Evolutionary conservation across 2,888 invertebrate genomes (phyloP), one percentile per base, ranked within the genome.

Genomic region (Saturnia pavonia): DNA sequence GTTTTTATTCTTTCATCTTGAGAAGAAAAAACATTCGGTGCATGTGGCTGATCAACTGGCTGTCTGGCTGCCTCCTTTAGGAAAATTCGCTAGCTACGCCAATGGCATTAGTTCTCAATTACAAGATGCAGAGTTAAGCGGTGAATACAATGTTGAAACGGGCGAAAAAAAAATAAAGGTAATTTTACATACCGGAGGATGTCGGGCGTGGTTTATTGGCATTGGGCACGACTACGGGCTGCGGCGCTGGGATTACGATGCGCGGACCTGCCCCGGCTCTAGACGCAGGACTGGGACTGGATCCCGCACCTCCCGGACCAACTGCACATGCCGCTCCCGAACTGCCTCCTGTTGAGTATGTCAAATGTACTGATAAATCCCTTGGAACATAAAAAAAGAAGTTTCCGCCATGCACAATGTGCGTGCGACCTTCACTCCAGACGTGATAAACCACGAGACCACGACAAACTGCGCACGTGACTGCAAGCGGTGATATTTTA

Each of bases 181-280:
- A 25, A n/a, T 51, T 9, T n/a, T 51, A 69, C 81, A 85, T 77
- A 92, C 92, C 91, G 75, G 92, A 91, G 78, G 92, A 91, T 74
- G 89, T 88, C 70, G 91, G 90, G 75, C 90, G 87, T 63, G 85
- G 82, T 74, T 86, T 87, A 78, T 80, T 82, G 54, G 77, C 76
- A 70, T 74, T 57, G 72, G 76, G 72, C 42, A 75, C 71, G 60
- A 79, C 68, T 70, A 74, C 72, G 69, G 71, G 75, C 69, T 63
- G 76, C 69, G 77, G 74, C 69, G 75, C 72, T 72, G 74, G 72
- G 73, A 34, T 75, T 57, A 73, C 67, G 69, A 60, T 66, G 68
- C 70, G 65, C 73, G 66, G 67, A 40, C 70, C 71, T 69, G 74
- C 40, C 48, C 70, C 65, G 63, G 69, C 19, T 14, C 66, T 72